Base-by-base conservation (phyloP, 2,797 vertebrate species). In the Cryptoblepharus egeriae region DNA sequence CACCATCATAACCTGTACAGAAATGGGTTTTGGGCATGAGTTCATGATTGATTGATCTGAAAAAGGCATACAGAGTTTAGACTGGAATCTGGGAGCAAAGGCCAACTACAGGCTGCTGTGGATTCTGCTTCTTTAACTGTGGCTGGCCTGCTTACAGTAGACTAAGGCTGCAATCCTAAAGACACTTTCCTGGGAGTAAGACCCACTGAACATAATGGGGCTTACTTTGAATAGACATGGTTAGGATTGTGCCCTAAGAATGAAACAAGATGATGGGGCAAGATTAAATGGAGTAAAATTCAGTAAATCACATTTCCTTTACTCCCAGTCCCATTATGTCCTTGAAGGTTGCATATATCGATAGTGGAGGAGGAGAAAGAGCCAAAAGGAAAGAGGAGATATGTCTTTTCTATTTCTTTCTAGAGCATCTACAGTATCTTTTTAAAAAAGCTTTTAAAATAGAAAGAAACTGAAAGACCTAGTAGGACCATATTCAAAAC, bases 1-100 rank as follows among this genome's bases (percentile, higher is more conserved):
- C 92, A 1, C 98, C 98, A 0, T 98, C 96, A 30, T 99, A 99
- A 5, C 98, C 98, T 99, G 90, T 5, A 12, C 15, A 49, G 9
- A 0, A 68, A 26, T 4, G 2, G 15, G 39, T n/a, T 12, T 11
- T 45, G 1, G n/a, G 12, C 6, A 22, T 1, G 1, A 15, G 10
- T 42, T 18, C 60, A n/a, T 15, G 24, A 76, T 26, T 22, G 22
- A 13, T 7, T 30, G 61, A 24, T 32, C 28, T 18, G 30, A 5
- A 35, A 32, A 67, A 35, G 32, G 32, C 64, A 67, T 35, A 67
- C 18, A 20, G 30, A 35, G 35, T 18, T 67, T 22, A 52, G 32
- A 67, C 18, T 37, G 35, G 32, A 67, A 67, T 67, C 5, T 18
- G 32, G n/a, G 61, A 3, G 3, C 7, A 65, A 15, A n/a, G 64